Conservation (phyloP, 2,888 invertebrate species). For the Drosophila nigritarsus region DNA sequence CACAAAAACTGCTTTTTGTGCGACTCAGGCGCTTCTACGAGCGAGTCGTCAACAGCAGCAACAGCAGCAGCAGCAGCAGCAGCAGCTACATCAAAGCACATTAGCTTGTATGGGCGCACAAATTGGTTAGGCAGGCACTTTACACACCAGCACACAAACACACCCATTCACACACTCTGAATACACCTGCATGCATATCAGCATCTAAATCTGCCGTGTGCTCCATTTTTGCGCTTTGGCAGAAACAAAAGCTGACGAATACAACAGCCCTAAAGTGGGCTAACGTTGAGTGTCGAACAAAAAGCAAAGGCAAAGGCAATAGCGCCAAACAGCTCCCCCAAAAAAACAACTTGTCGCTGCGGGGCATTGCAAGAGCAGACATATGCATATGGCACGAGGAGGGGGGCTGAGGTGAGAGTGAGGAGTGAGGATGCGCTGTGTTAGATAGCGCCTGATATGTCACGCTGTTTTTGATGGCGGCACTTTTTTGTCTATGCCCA, state of each 20-base stretch:
- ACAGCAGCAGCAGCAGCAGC: conserved; percentile 52
- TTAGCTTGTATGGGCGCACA: conserved; percentile 75
- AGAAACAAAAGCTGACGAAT: conserved; percentile 61
- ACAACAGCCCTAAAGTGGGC: conserved; percentile 69
- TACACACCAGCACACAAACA: conserved; percentile 49
- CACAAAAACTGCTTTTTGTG: conserved; percentile 45
- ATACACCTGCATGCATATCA: conserved; percentile 61
- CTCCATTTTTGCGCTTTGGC: conserved; percentile 63
- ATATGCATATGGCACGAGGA: conserved; percentile 5
- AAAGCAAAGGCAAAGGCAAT: conserved; percentile 31
- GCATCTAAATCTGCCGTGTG: conserved; percentile 73
- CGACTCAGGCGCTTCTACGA: conserved; percentile 39
- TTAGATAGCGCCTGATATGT: conserved; percentile 60
- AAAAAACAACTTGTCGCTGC: conserved; percentile 58
- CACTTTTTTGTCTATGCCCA: conserved; percentile 75
- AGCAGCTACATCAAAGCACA: conserved; percentile 74
- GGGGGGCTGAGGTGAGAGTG: background rate
- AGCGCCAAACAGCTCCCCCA: background rate
- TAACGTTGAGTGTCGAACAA: conserved; percentile 65
- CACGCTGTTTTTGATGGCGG: conserved; percentile 68
- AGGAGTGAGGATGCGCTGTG: conserved; percentile 4
- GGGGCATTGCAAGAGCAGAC: conserved; percentile 64
- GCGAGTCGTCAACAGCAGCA: conserved; percentile 44
- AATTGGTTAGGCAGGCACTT: conserved; percentile 77
- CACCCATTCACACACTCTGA: conserved; percentile 18